These are phyloP conservation scores for Micoletzkya japonica DNA, from an alignment of 2,888 invertebrate genomes.

Conservation along the genomic window DNA sequence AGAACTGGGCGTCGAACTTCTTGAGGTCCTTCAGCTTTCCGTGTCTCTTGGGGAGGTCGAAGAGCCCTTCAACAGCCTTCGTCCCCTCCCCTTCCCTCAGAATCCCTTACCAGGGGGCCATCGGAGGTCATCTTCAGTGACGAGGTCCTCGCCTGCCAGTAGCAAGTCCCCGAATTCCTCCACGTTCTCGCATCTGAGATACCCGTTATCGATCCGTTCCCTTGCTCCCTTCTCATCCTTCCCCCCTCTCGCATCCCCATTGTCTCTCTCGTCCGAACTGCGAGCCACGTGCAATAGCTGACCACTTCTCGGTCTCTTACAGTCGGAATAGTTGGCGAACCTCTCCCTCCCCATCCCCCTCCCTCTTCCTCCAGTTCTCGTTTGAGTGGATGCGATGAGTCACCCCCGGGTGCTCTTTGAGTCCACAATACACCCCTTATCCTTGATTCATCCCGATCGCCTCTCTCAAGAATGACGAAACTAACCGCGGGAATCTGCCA, in stretches of 20 bases:
- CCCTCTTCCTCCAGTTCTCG: not conserved
- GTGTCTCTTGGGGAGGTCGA: slow-evolving; percentile 67
- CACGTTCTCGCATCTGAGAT: slow-evolving; percentile 77
- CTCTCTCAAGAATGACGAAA: not conserved
- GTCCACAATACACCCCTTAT: too few relatives aligned
- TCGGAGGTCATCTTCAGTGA: slow-evolving; percentile 86
- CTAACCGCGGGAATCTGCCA: slow-evolving; percentile 76
- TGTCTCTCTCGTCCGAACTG: too few relatives aligned
- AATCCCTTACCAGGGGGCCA: slow-evolving; percentile 76
- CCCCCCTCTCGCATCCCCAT: too few relatives aligned
- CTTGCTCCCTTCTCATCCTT: too few relatives aligned
- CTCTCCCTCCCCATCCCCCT: not conserved
- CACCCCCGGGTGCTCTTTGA: too few relatives aligned
- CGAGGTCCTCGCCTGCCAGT: slow-evolving; percentile 86
- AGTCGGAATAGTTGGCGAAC: not conserved
- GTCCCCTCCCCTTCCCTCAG: not conserved
- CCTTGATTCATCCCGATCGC: too few relatives aligned
- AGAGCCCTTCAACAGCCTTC: slow-evolving; percentile 65
- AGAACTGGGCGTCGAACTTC: slow-evolving; percentile 66
- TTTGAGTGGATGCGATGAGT: too few relatives aligned
- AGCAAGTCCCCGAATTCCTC: slow-evolving; percentile 90
- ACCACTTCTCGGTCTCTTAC: not conserved
- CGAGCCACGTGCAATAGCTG: not conserved
- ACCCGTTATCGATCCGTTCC: not conserved
- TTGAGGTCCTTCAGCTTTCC: slow-evolving; percentile 68